Percentiles rank a stretch among this genome's conserved stretches.
These are phyloP conservation scores for Platycnemis pennipes DNA, from an alignment of 2,888 invertebrate species.

Conservation along the genomic window DNA sequence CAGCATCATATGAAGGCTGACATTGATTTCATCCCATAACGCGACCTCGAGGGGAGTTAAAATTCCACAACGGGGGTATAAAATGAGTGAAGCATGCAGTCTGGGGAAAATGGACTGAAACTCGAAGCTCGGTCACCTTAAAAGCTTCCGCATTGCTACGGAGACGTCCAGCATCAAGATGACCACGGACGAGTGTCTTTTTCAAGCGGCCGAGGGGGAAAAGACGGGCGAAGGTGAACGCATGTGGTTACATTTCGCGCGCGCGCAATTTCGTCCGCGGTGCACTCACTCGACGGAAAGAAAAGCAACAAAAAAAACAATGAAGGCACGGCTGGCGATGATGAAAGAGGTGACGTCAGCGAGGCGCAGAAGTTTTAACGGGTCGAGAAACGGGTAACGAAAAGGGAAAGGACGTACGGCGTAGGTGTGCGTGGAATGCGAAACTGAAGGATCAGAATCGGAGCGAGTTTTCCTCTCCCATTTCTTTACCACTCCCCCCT, in stretches of 20 bases:
- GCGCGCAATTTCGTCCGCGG: not conserved
- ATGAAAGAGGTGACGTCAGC: constrained; percentile 5
- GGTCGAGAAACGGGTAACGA: not conserved
- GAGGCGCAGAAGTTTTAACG: not conserved
- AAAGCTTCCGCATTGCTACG: constrained; percentile 31
- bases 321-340: not conserved
- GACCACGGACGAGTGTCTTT: not conserved
- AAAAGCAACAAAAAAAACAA: not conserved
- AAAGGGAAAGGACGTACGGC: not conserved
- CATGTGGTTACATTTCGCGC: not conserved
- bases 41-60: not conserved
- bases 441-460: not conserved
- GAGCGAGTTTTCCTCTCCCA: not conserved
- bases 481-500: not conserved
- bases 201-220: not conserved
- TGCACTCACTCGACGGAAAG: not conserved
- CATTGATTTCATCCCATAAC: not conserved
- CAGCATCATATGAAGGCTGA: not conserved
- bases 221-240: not conserved
- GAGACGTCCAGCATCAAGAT: not conserved
- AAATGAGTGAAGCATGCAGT: not conserved
- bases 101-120: not conserved
- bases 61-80: not conserved
- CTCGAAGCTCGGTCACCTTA: not conserved
- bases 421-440: constrained; percentile 3